Conservation (phyloP, 2,888 invertebrate genomes). For the Drosophila rubida region DNA sequence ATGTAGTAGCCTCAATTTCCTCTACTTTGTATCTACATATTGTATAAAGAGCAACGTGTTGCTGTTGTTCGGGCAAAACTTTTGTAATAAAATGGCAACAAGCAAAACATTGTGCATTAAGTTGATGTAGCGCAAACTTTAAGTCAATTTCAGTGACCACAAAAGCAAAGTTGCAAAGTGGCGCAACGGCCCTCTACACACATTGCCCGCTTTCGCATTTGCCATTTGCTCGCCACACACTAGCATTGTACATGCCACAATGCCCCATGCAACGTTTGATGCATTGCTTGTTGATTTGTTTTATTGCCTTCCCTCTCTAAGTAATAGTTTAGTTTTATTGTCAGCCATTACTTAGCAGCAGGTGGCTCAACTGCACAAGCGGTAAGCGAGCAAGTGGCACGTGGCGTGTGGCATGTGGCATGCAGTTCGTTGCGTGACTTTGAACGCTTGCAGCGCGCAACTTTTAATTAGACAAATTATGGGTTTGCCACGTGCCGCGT, state of each 20-base stretch:
- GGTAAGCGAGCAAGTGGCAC: slow-evolving; percentile 5
- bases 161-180: slow-evolving; percentile 40
- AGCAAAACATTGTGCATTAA: slow-evolving; percentile 43
- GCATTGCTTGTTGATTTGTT: slow-evolving; percentile 55
- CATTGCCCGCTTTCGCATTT: neutral
- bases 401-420: slow-evolving; percentile 7
- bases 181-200: slow-evolving; percentile 2
- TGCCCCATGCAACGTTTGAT: slow-evolving; percentile 18
- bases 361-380: slow-evolving; percentile 3
- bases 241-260: slow-evolving; percentile 15
- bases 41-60: neutral
- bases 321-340: slow-evolving; percentile 43
- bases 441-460: slow-evolving; percentile 45
- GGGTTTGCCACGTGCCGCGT: slow-evolving; percentile 52
- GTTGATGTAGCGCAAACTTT: slow-evolving; percentile 33
- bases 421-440: slow-evolving; percentile 24
- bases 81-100: slow-evolving; percentile 56
- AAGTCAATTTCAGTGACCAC: slow-evolving; percentile 44
- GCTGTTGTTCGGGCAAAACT: slow-evolving; percentile 35
- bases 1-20: neutral
- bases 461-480: slow-evolving; percentile 76
- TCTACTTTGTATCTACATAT: neutral
- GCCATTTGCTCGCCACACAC: slow-evolving; percentile 29
- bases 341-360: slow-evolving; percentile 37
- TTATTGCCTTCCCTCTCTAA: slow-evolving; percentile 12